phyloP scores from a whole-genome alignment of 2,888 invertebrate species.

The Lepidonotus clava region DNA sequence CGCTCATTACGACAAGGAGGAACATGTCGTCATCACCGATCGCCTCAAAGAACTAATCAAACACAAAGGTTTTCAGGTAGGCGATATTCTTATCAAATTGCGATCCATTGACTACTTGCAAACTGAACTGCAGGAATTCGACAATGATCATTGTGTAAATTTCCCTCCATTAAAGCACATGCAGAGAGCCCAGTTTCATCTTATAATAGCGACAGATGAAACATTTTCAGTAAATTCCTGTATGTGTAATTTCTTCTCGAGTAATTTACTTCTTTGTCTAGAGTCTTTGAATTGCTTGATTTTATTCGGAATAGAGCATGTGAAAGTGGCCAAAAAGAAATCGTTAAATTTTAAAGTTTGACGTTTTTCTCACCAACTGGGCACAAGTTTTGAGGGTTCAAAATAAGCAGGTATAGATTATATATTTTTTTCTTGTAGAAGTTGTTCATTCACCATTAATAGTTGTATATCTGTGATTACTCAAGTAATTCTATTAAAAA shows the following conservation, averaged over 20 bases:
- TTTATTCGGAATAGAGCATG: too few relatives aligned
- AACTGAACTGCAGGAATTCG: background rate
- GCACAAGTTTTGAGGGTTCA: too few relatives aligned
- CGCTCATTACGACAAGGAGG: slow-evolving; percentile 55
- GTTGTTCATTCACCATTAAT: too few relatives aligned
- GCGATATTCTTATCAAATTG: background rate
- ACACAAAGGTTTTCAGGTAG: slow-evolving; percentile 60
- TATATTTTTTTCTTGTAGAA: too few relatives aligned
- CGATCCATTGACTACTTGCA: background rate
- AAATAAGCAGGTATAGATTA: too few relatives aligned
- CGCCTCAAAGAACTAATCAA: slow-evolving; percentile 62
- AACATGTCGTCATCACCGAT: slow-evolving; percentile 57
- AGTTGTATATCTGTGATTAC: too few relatives aligned
- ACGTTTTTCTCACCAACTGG: too few relatives aligned
- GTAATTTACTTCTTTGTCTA: too few relatives aligned
- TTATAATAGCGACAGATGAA: background rate
- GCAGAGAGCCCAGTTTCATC: background rate
- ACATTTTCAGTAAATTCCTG: background rate
- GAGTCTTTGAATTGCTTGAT: too few relatives aligned
- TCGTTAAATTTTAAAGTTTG: too few relatives aligned
- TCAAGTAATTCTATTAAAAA: too few relatives aligned
- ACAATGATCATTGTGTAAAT: background rate
- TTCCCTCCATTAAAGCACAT: background rate
- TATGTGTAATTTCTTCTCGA: background rate
- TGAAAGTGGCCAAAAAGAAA: too few relatives aligned